Percentiles rank a stretch among this genome's conserved stretches.
Evolutionary conservation across 2,113 vertebrate genomes (phyloP).

Genomic region (Fukomys damarensis): DNA sequence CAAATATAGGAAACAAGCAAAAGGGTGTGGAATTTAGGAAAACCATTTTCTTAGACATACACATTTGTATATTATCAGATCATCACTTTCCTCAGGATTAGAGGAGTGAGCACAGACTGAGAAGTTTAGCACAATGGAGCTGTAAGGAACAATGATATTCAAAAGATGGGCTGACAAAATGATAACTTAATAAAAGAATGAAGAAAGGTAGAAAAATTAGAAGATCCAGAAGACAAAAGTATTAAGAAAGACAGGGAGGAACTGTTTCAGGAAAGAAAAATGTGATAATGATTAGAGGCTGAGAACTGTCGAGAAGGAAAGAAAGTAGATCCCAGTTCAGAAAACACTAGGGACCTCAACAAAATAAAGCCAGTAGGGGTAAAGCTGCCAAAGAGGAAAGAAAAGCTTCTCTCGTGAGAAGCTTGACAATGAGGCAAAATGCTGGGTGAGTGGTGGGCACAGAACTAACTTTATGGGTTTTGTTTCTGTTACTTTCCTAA

Average conservation of each 20-base stretch:
- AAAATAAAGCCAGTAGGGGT: not conserved
- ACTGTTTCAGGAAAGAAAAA: not conserved
- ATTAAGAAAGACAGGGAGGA: not conserved
- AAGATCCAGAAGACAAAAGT: not conserved
- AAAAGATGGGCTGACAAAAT: not conserved
- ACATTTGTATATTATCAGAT: not conserved
- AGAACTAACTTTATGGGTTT: not conserved
- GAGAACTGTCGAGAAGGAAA: not conserved
- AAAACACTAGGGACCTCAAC: not conserved
- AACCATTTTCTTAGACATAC: not conserved
- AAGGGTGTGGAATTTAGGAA: not conserved
- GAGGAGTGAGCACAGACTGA: not conserved
- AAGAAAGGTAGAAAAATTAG: not conserved
- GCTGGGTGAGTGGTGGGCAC: accelerated
- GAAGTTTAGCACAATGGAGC: not conserved
- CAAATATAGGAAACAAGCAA: not conserved
- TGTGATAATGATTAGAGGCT: not conserved
- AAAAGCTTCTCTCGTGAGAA: not conserved
- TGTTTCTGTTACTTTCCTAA: not conserved
- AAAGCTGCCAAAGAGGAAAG: not conserved
- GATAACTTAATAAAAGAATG: not conserved
- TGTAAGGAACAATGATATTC: not conserved
- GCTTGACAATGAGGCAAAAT: no score
- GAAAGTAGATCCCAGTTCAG: not conserved
- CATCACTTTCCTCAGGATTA: not conserved